These are phyloP conservation scores for Drosophila sucinea DNA, from an alignment of 1,140 invertebrate species.

Conservation along the genomic window DNA sequence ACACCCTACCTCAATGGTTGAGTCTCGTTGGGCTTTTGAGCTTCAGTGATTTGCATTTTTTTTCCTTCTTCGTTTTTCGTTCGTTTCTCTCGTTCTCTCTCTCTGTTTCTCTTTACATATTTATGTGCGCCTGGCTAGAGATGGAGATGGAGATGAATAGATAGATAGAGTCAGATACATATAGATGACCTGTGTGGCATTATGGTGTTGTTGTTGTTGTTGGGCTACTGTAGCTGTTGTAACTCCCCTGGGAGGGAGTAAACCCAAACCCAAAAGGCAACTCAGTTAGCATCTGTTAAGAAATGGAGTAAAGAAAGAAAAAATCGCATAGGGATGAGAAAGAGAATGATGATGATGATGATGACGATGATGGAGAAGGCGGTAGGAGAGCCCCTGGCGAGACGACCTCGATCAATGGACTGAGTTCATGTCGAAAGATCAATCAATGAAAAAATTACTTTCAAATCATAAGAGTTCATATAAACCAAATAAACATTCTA, in stretches of 20 bases:
- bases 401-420: neutral
- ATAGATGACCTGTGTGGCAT: slow-evolving; percentile 68
- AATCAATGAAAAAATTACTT: neutral
- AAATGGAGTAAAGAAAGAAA: slow-evolving; percentile 25
- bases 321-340: neutral
- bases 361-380: slow-evolving; percentile 9
- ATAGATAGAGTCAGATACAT: slow-evolving; percentile 37
- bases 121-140: slow-evolving; percentile 64
- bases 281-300: slow-evolving; percentile 55
- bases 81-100: slow-evolving; percentile 11
- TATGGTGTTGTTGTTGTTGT: slow-evolving; percentile 47
- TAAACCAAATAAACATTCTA: too few relatives aligned
- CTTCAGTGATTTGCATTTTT: slow-evolving; percentile 80
- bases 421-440: slow-evolving; percentile 2
- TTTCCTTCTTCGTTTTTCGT: slow-evolving; percentile 12
- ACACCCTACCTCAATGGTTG: slow-evolving; percentile 5
- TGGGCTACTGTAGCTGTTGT: slow-evolving; percentile 57
- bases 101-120: slow-evolving; percentile 46
- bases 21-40: slow-evolving; percentile 67
- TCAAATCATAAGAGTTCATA: neutral
- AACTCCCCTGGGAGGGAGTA: slow-evolving; percentile 58
- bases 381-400: neutral
- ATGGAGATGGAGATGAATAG: slow-evolving; percentile 49
- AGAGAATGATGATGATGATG: slow-evolving; percentile 7
- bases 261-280: slow-evolving; percentile 41